Evolutionary conservation across 2,797 vertebrate species (phyloP), one percentile per base, ranked within the genome.

Genomic region (Oreortyx pictus): DNA sequence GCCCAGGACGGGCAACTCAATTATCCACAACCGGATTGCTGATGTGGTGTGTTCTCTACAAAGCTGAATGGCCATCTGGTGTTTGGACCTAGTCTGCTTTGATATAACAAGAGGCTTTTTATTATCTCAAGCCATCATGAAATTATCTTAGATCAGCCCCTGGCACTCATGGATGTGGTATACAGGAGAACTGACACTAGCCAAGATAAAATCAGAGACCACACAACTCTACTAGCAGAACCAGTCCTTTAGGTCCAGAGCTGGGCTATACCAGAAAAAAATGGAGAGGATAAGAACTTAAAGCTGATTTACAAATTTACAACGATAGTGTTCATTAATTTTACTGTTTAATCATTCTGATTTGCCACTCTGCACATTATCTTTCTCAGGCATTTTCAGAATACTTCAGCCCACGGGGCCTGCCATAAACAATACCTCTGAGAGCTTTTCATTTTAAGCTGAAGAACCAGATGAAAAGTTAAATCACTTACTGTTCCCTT

Each of bases 391-490:
- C 44, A 79, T 89, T 73, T 33, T 74, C 71, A 57, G 67, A 95
- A 64, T 73, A 76, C 49, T 88, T 86, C 61, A 91, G 77, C 74
- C 85, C 41, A 77, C 6, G 86, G 74, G 37, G 67, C 74, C 86
- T 89, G 80, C 82, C 80, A 91, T 87, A 94, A 93, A 95, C 89
- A 94, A 80, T n/a, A 77, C 54, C 64, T 89, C 37, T 57, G 72
- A 93, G 82, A 82, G 72, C 67, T 94, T 93, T 95, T 89, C n/a
- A 88, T 92, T 94, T 86, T 70, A 93, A 94, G 65, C 62, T 2
- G 11, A 86, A 80, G 64, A 81, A 87, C 87, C 84, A 86, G 82
- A 86, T 80, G 84, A 92, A 54, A 95, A 76, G 85, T 91, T 93
- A 88, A 93, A 95, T 84, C 68, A 91, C 65, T 93, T 90, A 79